These are phyloP conservation scores for Aplochiton taeniatus DNA, from an alignment of 2,797 vertebrate species.

Conservation along the genomic window DNA sequence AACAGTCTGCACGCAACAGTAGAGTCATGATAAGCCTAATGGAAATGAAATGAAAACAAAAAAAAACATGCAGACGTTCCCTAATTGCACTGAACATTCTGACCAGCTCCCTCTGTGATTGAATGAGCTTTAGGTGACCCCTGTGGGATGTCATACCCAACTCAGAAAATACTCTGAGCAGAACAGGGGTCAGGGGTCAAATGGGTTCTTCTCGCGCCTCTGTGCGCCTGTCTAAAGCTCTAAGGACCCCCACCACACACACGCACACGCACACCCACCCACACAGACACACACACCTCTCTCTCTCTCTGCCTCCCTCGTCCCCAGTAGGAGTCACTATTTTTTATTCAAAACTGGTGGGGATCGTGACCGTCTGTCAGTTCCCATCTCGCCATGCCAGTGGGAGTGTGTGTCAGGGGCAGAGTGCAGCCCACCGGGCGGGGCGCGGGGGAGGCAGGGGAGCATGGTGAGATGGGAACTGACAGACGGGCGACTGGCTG, in stretches of 20 bases:
- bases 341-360: slow-evolving; percentile 25
- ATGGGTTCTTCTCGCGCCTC: background rate
- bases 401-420: no score
- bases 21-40: background rate
- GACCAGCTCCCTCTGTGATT: no score
- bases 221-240: background rate
- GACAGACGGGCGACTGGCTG: no score
- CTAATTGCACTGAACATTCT: no score
- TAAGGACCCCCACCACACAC: background rate
- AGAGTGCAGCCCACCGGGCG: no score
- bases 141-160: background rate
- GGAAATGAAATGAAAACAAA: background rate
- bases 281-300: no score
- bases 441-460: no score
- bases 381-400: background rate
- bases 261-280: background rate
- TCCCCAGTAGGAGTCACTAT: background rate
- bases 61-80: slow-evolving; percentile 6
- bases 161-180: background rate
- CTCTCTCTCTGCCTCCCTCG: background rate
- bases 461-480: no score
- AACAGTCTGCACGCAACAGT: slow-evolving; percentile 2
- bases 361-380: background rate
- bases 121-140: background rate
- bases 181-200: background rate